Percentiles rank a stretch among this genome's conserved stretches.
Conservation (phyloP, 2,888 invertebrate genomes). For the Gasteruption jaculator region DNA sequence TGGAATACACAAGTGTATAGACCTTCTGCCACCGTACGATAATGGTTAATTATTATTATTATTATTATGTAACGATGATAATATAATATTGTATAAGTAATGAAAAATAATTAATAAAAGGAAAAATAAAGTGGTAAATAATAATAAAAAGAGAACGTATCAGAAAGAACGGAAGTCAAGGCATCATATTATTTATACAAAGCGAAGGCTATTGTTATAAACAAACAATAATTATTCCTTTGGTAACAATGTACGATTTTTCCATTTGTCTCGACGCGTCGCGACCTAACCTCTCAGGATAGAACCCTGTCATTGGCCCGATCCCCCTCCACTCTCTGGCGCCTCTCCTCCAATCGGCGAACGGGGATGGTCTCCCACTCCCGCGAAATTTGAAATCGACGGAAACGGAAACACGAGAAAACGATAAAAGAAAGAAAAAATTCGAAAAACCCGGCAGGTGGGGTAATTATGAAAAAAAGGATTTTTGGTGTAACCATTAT, state of each 20-base stretch:
- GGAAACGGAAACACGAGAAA: constrained; percentile 16
- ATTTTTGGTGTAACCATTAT: constrained; percentile 29
- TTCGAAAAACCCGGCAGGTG: no score
- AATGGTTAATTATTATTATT: constrained; percentile 43
- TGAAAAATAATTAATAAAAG: constrained; percentile 26
- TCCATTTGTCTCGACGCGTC: no score
- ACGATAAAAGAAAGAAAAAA: constrained; percentile 18
- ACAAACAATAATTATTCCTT: no score
- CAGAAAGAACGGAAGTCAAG: constrained; percentile 3
- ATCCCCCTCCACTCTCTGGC: no score
- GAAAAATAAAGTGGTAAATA: constrained; percentile 17
- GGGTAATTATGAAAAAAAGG: constrained; percentile 25
- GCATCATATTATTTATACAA: no score
- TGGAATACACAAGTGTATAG: constrained; percentile 44
- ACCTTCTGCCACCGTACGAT: constrained; percentile 45
- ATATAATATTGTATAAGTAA: constrained; percentile 39
- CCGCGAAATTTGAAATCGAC: no score
- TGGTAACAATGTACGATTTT: no score
- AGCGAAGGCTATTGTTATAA: no score
- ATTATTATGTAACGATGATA: constrained; percentile 47
- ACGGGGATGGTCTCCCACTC: no score
- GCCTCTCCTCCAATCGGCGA: no score
- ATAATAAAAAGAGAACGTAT: constrained; percentile 4
- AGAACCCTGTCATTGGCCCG: no score
- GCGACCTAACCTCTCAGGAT: no score